Base-by-base conservation (phyloP, 2,888 invertebrate species). In the Heliconius hortense region DNA sequence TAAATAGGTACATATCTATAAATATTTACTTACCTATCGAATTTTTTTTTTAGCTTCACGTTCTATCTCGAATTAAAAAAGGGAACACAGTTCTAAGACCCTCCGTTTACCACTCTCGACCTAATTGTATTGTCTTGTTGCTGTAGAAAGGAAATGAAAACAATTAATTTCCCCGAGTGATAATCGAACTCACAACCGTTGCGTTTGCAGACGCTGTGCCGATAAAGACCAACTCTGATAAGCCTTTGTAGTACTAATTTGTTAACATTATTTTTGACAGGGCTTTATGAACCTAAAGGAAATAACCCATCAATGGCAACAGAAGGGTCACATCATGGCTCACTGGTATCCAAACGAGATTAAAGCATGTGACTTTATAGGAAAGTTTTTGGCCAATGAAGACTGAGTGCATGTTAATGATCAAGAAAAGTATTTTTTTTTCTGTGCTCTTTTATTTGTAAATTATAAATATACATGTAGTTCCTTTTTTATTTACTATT, bases 221-320 rank as follows among this genome's bases (percentile, higher is more conserved):
- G n/a, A 0, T n/a, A 21, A n/a, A 21, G 21, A 56, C 10, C n/a
- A 56, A n/a, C 21, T n/a, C 3, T 56, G 2, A 10, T 56, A 56
- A 56, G 56, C n/a, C n/a, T n/a, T 56, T 56, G 3, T 56, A 56
- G n/a, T n/a, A 56, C 56, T 48, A 13, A 21, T 24, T 5, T 43
- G 24, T 39, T 8, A 66, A 43, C 10, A 13, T 62, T 71, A 15
- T 21, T 43, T 64, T 64, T 67, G 82, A 78, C 24, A 98, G 98
- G 98, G 98, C 63, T 98, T 97, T 94, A 98, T 98, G 96, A 98
- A 99, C 83, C 94, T 99, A 71, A 96, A 97, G 85, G 99, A 99
- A 94, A 93, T 96, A 1, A 96, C 96, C 0, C 95, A 97, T 79
- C 94, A 96, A 24, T 99, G 98, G 98, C 97, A 98, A 87, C 97